Base-by-base conservation (phyloP, 2,888 invertebrate species). In the Catocala nupta region DNA sequence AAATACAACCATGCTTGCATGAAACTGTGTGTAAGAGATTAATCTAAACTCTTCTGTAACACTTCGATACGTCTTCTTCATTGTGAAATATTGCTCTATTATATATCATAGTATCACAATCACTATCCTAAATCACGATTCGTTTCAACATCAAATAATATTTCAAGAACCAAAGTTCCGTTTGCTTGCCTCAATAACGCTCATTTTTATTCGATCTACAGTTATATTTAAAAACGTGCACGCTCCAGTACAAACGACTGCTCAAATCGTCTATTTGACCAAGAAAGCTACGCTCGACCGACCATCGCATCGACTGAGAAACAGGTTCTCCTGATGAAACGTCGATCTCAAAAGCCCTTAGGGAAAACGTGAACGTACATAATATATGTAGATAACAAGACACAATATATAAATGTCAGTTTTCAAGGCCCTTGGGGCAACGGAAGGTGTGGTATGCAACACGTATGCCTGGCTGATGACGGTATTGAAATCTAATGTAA, bases 351-450 rank as follows among this genome's bases (percentile, higher is more conserved):
- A 55, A 55, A 47, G 45, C 34, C 55, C 36, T 55, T 12, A 34
- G 55, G 55, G 47, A 36, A 55, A 55, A 47, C 47, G 55, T 55
- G 55, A 47, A 55, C 36, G 5, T 44, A 45, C 45, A 44, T 53
- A 53, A 53, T 44, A 39, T 39, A 6, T 39, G 36, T 39, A 39
- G 36, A 39, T 39, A 39, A 39, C 36, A 39, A 39, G 36, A 39
- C 36, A 25, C 33, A 43, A 25, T 25, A 48, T 8, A n/a, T 6
- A 11, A 33, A 6, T 36, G 36, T 51, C n/a, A 12, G 36, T 8
- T 25, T 48, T 44, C 6, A 39, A 44, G 10, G 25, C 48, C 48
- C 48, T 48, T 48, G 10, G 25, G 48, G 16, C n/a, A 13, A 34
- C 7, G 5, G 44, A 25, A 43, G 43, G 33, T 43, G 33, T 64